These are phyloP conservation scores for Neolamprologus brichardi DNA, from an alignment of 2,113 vertebrate species.

Conservation along the genomic window DNA sequence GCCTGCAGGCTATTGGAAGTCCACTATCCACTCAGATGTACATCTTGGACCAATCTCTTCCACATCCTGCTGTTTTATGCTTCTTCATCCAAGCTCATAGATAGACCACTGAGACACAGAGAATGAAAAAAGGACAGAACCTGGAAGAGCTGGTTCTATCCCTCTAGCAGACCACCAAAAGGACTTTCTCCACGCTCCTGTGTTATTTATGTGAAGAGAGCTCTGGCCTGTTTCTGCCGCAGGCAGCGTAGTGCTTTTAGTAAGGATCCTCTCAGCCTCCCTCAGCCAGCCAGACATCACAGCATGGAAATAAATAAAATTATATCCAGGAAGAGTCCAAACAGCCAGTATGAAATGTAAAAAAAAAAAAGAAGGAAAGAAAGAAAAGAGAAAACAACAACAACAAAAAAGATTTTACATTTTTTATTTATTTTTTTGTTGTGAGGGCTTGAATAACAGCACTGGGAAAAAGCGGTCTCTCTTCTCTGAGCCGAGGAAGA, in stretches of 20 bases:
- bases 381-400: background rate
- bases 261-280: constrained; percentile 46
- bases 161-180: constrained; percentile 66
- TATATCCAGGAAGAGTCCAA: constrained; percentile 31
- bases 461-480: background rate
- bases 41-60: constrained; percentile 47
- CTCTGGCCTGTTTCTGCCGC: constrained; percentile 54
- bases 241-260: constrained; percentile 49
- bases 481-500: background rate
- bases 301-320: constrained; percentile 58
- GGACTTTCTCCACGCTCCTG: constrained; percentile 55
- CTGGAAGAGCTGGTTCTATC: constrained; percentile 44
- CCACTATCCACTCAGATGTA: constrained; percentile 46
- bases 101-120: constrained; percentile 39
- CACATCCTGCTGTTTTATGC: constrained; percentile 56
- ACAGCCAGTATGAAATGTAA: constrained; percentile 32
- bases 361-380: background rate
- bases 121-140: constrained; percentile 35
- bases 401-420: background rate
- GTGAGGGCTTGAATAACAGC: constrained; percentile 25
- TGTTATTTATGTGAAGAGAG: constrained; percentile 66
- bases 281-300: constrained; percentile 54
- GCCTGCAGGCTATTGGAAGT: constrained; percentile 46
- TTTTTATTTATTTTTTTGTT: background rate
- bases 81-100: constrained; percentile 38